Conservation (phyloP, 1,140 invertebrate species). For the Polypedilum pembai region DNA sequence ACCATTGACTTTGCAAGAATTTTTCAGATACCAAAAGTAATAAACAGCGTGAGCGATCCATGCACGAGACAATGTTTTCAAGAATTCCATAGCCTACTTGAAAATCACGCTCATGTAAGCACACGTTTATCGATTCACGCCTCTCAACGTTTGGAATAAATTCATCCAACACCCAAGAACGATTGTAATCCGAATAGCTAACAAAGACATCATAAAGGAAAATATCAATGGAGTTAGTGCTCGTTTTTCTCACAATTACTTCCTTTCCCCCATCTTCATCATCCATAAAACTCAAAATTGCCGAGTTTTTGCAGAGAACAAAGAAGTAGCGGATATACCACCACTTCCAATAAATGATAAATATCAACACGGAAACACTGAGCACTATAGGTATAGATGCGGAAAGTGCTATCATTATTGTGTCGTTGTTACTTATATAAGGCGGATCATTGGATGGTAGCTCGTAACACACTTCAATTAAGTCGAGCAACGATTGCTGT, state of each 20-base stretch:
- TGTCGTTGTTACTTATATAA: not conserved
- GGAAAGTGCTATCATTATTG: not conserved
- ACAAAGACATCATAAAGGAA: constrained; percentile 53
- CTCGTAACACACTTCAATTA: not conserved
- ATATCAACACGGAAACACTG: constrained; percentile 36
- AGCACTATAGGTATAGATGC: constrained; percentile 29
- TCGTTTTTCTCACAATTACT: constrained; percentile 30
- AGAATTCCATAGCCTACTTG: constrained; percentile 52
- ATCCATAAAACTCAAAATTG: constrained; percentile 44
- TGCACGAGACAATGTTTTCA: constrained; percentile 57
- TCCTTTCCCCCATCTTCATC: constrained; percentile 39
- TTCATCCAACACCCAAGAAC: constrained; percentile 51
- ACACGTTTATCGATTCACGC: constrained; percentile 49
- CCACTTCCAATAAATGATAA: constrained; percentile 45
- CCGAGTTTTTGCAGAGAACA: constrained; percentile 48
- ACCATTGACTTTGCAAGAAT: constrained; percentile 56
- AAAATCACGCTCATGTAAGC: constrained; percentile 57
- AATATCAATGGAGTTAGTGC: constrained; percentile 34
- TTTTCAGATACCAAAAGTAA: constrained; percentile 52
- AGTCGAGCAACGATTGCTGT: not conserved
- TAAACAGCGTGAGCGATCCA: constrained; percentile 52
- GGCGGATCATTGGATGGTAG: not conserved
- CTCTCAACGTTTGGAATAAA: constrained; percentile 52
- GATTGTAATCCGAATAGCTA: constrained; percentile 54
- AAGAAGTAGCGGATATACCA: constrained; percentile 49